Evolutionary conservation across 2,888 invertebrate genomes (phyloP).

Genomic region (Hypolimnas misippus): DNA sequence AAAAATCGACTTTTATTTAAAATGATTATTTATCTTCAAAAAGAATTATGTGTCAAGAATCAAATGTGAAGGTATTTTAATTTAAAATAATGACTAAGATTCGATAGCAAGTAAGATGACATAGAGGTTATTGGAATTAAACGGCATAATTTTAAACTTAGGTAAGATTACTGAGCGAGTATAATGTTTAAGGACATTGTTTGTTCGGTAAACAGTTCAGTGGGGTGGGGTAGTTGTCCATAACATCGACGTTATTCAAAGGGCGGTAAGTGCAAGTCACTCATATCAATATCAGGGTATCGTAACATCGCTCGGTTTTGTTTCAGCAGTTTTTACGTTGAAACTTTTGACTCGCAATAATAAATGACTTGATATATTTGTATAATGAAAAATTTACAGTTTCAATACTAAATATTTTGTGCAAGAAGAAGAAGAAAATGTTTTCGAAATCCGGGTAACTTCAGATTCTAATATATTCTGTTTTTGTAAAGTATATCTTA

Average conservation of each 20-base stretch:
- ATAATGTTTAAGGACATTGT: slow-evolving; percentile 73
- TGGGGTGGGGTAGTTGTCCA: slow-evolving; percentile 64
- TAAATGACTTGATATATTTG: slow-evolving; percentile 52
- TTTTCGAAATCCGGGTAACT: too few species aligned
- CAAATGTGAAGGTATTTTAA: too few species aligned
- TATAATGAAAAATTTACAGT: slow-evolving; percentile 19
- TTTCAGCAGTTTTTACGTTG: slow-evolving; percentile 70
- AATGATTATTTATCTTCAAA: too few species aligned
- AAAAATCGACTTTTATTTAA: too few species aligned
- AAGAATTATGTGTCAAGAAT: too few species aligned
- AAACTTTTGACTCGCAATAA: slow-evolving; percentile 31
- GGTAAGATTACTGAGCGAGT: slow-evolving; percentile 54
- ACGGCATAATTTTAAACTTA: slow-evolving; percentile 22
- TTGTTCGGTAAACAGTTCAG: slow-evolving; percentile 65
- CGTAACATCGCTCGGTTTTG: slow-evolving; percentile 64
- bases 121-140: slow-evolving; percentile 3
- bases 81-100: neutral
- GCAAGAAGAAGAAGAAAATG: too few species aligned
- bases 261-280: slow-evolving; percentile 82
- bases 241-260: slow-evolving; percentile 61
- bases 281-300: slow-evolving; percentile 79
- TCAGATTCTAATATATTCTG: too few species aligned
- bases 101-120: neutral
- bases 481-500: too few species aligned
- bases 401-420: neutral